phyloP scores from a whole-genome alignment of 1,140 invertebrate genomes.

The Luehdorfia chinensis region DNA sequence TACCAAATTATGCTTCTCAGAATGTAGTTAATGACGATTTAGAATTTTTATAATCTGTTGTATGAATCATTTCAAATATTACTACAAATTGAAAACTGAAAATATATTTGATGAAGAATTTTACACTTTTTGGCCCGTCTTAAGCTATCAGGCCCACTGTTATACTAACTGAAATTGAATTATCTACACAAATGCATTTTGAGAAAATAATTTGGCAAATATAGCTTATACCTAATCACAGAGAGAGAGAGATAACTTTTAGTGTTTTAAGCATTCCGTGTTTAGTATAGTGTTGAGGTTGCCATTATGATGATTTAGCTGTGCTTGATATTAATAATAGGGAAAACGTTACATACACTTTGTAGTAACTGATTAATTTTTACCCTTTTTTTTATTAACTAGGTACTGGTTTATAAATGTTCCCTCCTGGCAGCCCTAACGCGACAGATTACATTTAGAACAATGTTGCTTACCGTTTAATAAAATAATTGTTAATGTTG shows the following conservation, averaged over 20 bases:
- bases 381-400: slow-evolving; percentile 22
- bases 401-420: no score
- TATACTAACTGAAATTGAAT: no score
- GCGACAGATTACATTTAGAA: slow-evolving; percentile 37
- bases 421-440: slow-evolving; percentile 46
- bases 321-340: no score
- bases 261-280: slow-evolving; percentile 50
- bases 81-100: no score
- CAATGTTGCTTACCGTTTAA: slow-evolving; percentile 65
- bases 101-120: no score
- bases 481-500: slow-evolving; percentile 65
- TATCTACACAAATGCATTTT: slow-evolving; percentile 1
- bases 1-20: slow-evolving; percentile 27
- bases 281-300: slow-evolving; percentile 40
- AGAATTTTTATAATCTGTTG: slow-evolving; percentile 11
- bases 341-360: no score
- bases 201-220: slow-evolving; percentile 20
- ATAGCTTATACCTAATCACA: slow-evolving; percentile 43
- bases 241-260: slow-evolving; percentile 68
- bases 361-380: no score
- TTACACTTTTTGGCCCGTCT: no score
- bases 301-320: no score
- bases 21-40: slow-evolving; percentile 10
- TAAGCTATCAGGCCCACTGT: no score
- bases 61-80: neutral